Base-by-base conservation (phyloP, 2,888 invertebrate species). In the Parasteatoda lunata region DNA sequence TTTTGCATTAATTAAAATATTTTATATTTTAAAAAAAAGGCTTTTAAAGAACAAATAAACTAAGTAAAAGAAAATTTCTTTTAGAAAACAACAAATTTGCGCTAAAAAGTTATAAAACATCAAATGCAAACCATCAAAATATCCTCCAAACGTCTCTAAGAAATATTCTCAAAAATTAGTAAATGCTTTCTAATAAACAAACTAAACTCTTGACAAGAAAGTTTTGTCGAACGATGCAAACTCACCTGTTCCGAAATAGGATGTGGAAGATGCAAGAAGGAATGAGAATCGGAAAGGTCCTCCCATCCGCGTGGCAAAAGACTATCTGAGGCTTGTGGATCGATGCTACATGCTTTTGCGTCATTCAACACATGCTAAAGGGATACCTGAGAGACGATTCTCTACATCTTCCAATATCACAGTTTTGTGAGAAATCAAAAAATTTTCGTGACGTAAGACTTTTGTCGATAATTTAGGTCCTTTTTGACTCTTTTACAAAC, bases 331-430 rank as follows among this genome's bases (percentile, higher is more conserved):
- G 68, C 49, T 52, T 8, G 51, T 51, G 69, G 80, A 85, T 85
- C 85, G 85, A 85, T 85, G 75, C 85, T 79, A 85, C 85, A 85
- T 76, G 85, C 85, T 76, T 79, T 80, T 75, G 73, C 85, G 85
- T 80, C 85, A 79, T 76, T 75, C 84, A 77, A 73, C 78, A 73
- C 73, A 83, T 83, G 83, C 83, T 64, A 72, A 73, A 48, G 79
- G 79, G 79, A 84, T 84, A 84, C 84, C 84, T 84, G 84, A 73
- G 79, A 76, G 68, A 70, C 45, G 68, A 54, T 70, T 54, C 69
- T 59, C 47, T 54, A 68, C 68, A 52, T 54, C 70, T 52, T 70
- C 69, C 69, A 69, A 54, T 70, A 49, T 69, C 69, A 47, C 70
- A 52, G 48, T 75, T 75, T 75, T 59, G 75, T 54, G 78, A 68